Evolutionary conservation across 2,888 invertebrate genomes (phyloP), one percentile per base, ranked within the genome.

Genomic region (Harpagoxenus sublaevis): DNA sequence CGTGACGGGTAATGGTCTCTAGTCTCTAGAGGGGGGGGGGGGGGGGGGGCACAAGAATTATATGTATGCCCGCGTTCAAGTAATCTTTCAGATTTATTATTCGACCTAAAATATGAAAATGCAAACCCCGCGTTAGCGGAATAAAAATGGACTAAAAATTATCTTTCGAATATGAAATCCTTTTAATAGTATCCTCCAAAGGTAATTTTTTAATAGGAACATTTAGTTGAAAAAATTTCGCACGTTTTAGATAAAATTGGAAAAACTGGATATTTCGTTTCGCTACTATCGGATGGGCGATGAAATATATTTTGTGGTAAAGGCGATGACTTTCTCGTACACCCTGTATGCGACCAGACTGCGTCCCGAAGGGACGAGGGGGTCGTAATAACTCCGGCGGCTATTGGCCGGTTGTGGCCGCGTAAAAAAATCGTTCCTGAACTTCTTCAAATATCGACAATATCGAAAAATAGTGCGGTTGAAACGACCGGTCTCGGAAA

Each of bases 371-470:
- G 42, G 48, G 60, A 74, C 60, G 45, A 62, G 74, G 78, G 5
- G 78, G 9, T 45, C 68, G 42, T 57, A 78, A 78, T 78, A 78
- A 78, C 55, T 45, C 28, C 53, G 31, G 35, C 62, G 35, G 57
- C 75, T 73, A 85, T 86, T 85, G 78, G 74, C 60, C n/a, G 55
- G 18, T 62, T 39, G 66, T 28, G 39, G 63, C 42, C 57, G 74
- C 42, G 74, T 71, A 74, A 82, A 82, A 63, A 68, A 68, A 55
- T 55, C 45, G 42, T 60, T 73, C 28, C 12, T 23, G 12, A 31
- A 55, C 82, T 74, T 74, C 48, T 55, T 75, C 82, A 70, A 63
- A 71, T 75, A 75, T 65, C 65, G 82, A 15, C 31, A 23, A 73
- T 65, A 65, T 74, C 75, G 78, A 78, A 53, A 57, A 57, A 68